Percentiles rank a stretch among this genome's conserved stretches.
These are phyloP conservation scores for Osedax frankpressi DNA, from an alignment of 2,888 invertebrate genomes.

Conservation along the genomic window DNA sequence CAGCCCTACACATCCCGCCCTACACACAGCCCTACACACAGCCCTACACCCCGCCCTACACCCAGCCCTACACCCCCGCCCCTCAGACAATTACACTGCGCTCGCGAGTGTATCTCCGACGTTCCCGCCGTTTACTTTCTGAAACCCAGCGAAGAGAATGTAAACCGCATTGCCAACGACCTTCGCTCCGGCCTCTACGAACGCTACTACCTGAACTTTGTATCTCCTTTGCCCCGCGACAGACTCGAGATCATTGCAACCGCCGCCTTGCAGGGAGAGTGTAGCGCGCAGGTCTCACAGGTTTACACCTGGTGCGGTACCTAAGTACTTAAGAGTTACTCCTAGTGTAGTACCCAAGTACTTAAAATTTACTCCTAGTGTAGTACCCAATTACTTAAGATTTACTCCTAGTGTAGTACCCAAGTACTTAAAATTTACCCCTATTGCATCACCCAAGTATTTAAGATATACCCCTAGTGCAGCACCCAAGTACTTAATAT, in stretches of 20 bases:
- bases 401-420: no score
- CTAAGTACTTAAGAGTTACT: no score
- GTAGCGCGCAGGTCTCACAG: slow-evolving; percentile 81
- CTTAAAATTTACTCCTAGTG: no score
- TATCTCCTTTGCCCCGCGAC: slow-evolving; percentile 78
- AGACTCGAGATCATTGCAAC: slow-evolving; percentile 88
- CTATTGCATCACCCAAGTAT: no score
- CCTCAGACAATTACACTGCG: slow-evolving; percentile 44
- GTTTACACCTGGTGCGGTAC: no score
- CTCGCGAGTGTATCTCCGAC: slow-evolving; percentile 70
- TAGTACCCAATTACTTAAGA: no score
- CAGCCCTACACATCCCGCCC: background rate
- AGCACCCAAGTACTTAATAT: no score
- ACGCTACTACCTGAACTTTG: slow-evolving; percentile 77
- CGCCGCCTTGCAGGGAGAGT: slow-evolving; percentile 75
- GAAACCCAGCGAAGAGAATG: slow-evolving; percentile 84
- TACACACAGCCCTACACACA: background rate
- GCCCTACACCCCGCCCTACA: background rate
- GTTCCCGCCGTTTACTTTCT: slow-evolving; percentile 98
- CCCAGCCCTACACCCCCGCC: background rate
- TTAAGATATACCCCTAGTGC: no score
- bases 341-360: no score
- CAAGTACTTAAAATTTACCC: no score
- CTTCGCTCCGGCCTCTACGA: slow-evolving; percentile 71
- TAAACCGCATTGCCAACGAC: slow-evolving; percentile 62